These are phyloP conservation scores for Hypotaenidia okinawae DNA, from an alignment of 2,797 vertebrate genomes.

Conservation along the genomic window DNA sequence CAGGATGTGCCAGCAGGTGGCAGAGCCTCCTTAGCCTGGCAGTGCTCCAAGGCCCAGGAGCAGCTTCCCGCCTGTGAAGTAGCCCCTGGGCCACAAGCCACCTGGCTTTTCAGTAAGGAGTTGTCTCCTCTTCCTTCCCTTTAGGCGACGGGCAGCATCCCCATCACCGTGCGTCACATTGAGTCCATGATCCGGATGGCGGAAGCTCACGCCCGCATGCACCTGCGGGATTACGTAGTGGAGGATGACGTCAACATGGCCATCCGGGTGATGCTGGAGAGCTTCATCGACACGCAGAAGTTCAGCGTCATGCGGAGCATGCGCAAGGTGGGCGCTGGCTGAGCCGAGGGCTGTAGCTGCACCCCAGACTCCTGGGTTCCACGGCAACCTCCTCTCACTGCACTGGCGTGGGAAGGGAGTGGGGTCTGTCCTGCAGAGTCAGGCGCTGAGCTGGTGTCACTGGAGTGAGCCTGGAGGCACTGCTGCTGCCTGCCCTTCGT, in stretches of 20 bases:
- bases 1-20: conserved; percentile 40
- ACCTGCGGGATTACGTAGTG: conserved; percentile 93
- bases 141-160: conserved; percentile 96
- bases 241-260: conserved; percentile 99
- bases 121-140: not conserved
- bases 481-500: rapidly evolving
- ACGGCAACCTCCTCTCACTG: not conserved
- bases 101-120: not conserved
- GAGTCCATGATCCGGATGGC: conserved; percentile 99
- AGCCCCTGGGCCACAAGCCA: not conserved
- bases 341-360: rapidly evolving
- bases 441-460: rapidly evolving
- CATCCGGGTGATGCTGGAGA: conserved; percentile 98
- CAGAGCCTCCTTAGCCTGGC: not conserved
- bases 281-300: conserved; percentile 99
- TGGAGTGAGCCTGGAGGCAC: not conserved
- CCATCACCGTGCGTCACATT: conserved; percentile 97
- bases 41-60: not conserved
- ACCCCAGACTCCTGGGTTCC: rapidly evolving
- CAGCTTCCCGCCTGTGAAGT: not conserved
- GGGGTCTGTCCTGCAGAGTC: not conserved
- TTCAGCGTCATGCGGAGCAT: conserved; percentile 98
- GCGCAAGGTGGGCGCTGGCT: conserved; percentile 84
- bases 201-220: conserved; percentile 94
- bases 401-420: not conserved